These are phyloP conservation scores for Alosa sapidissima DNA, from an alignment of 2,797 vertebrate genomes.

Conservation along the genomic window DNA sequence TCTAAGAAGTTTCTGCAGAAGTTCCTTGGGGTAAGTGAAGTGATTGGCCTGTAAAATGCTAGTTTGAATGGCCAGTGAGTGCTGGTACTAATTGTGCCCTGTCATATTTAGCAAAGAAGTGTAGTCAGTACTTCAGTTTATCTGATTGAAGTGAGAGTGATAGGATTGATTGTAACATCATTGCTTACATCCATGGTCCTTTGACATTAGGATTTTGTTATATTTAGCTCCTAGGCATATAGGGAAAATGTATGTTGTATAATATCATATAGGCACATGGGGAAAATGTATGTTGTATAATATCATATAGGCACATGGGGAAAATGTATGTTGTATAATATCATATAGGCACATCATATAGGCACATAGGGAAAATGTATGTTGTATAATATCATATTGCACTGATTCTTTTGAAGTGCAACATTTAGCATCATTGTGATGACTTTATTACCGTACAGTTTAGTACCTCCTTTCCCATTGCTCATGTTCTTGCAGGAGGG, in stretches of 20 bases:
- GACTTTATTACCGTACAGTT: neutral
- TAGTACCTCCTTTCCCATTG: neutral
- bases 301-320: no score
- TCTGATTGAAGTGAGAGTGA: neutral
- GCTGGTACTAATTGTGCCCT: neutral
- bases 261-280: no score
- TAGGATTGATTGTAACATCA: neutral
- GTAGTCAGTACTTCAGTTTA: neutral
- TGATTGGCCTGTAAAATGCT: neutral
- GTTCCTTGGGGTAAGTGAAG: conserved; percentile 84
- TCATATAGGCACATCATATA: neutral
- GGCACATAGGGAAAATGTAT: neutral
- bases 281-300: no score
- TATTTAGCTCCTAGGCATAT: neutral
- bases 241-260: neutral
- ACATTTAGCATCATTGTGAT: neutral
- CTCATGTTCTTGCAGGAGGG: conserved; percentile 75
- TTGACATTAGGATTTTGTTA: neutral
- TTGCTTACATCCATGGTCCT: neutral
- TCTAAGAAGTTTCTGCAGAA: conserved; percentile 90
- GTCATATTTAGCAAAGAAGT: neutral
- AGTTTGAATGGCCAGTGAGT: neutral
- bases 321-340: neutral
- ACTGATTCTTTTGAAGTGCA: neutral
- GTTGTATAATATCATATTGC: neutral